These are phyloP conservation scores for Neogobius melanostomus DNA, from an alignment of 2,113 vertebrate genomes.

Conservation along the genomic window DNA sequence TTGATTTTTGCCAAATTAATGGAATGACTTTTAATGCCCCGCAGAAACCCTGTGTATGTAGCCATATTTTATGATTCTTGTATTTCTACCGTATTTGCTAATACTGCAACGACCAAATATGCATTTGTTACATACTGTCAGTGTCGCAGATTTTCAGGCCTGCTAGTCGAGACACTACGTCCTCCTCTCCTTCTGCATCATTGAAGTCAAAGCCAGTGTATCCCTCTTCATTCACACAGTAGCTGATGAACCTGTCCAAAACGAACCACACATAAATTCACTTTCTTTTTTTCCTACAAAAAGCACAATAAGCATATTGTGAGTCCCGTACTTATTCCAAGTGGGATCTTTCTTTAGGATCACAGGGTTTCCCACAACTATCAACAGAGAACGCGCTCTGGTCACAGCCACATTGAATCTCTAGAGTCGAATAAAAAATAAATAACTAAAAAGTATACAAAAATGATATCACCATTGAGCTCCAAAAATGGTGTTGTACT, in stretches of 20 bases:
- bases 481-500: not conserved
- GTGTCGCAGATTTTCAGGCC: conserved; percentile 64
- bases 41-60: too few species aligned
- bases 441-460: not conserved
- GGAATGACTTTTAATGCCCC: too few species aligned
- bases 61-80: too few species aligned
- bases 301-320: not conserved
- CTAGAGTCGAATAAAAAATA: conserved; percentile 63
- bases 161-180: conserved; percentile 45
- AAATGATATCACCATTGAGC: not conserved
- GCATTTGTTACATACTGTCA: conserved; percentile 54
- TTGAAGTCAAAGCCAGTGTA: conserved; percentile 77
- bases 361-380: conserved; percentile 87
- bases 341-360: conserved; percentile 83
- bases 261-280: not conserved
- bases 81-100: not conserved
- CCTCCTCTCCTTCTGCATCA: conserved; percentile 55
- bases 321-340: conserved; percentile 84
- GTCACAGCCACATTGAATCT: conserved; percentile 93
- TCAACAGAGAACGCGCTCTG: conserved; percentile 88
- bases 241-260: conserved; percentile 81
- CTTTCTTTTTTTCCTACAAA: not conserved
- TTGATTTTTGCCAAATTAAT: too few species aligned
- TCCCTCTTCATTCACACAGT: conserved; percentile 78
- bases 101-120: not conserved